Percentiles rank a stretch among this genome's conserved stretches.
Conservation (phyloP, 2,113 vertebrate genomes). For the Gymnobelideus leadbeateri region DNA sequence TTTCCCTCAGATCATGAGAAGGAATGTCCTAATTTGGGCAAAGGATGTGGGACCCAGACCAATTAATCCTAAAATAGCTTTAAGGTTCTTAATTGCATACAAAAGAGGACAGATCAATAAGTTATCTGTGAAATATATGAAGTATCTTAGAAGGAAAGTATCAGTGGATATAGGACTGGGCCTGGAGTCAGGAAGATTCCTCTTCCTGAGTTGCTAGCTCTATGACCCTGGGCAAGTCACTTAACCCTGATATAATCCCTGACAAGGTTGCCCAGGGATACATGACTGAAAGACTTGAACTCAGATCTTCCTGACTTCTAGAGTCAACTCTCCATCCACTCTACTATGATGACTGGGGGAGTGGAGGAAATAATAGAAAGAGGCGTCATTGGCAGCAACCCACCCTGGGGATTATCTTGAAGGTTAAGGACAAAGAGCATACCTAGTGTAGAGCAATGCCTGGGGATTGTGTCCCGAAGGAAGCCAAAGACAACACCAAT, state of each 20-base stretch:
- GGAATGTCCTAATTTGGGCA: neutral
- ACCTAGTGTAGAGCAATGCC: neutral
- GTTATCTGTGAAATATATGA: neutral
- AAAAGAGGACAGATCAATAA: neutral
- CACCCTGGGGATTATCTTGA: neutral
- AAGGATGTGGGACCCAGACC: neutral
- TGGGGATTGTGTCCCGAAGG: neutral
- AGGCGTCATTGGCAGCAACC: neutral
- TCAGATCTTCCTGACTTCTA: neutral
- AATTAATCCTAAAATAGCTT: neutral
- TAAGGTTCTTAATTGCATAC: neutral
- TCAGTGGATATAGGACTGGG: neutral
- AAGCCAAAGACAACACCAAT: neutral
- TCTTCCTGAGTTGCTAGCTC: neutral
- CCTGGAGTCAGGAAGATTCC: neutral
- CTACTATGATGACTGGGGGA: neutral
- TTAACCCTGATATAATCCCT: neutral
- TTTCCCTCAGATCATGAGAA: neutral
- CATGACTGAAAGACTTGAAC: neutral
- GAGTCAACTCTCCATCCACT: neutral
- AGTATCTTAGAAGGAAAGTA: neutral
- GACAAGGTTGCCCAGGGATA: neutral
- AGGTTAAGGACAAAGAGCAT: neutral
- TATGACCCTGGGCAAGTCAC: neutral
- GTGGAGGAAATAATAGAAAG: neutral